Evolutionary conservation across 2,797 vertebrate genomes (phyloP).

Genomic region (Halcyon chelicuti): DNA sequence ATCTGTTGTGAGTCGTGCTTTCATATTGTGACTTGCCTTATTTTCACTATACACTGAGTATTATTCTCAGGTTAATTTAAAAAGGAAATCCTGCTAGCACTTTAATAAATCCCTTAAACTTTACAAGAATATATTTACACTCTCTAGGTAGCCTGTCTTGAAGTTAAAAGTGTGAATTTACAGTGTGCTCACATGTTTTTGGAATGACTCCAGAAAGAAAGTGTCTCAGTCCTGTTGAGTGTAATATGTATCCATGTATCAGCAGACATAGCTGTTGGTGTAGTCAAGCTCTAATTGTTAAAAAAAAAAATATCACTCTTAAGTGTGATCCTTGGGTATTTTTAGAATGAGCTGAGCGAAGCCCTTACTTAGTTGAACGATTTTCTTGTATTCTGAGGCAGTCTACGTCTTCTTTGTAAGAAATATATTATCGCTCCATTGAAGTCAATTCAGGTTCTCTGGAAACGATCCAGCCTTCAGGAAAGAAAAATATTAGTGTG

Average conservation of each 20-base stretch:
- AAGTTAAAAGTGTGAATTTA: background rate
- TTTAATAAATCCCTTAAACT: conserved; percentile 14
- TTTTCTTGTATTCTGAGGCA: conserved; percentile 19
- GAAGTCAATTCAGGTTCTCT: conserved; percentile 52
- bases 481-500: conserved; percentile 57
- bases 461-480: conserved; percentile 50
- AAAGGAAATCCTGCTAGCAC: background rate
- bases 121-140: background rate
- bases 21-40: background rate
- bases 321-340: background rate
- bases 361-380: background rate
- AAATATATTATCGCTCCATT: background rate
- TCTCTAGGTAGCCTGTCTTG: background rate
- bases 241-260: background rate
- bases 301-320: background rate
- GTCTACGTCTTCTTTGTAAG: background rate
- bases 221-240: background rate
- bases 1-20: background rate
- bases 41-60: background rate
- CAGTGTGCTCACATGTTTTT: background rate
- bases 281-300: conserved; percentile 18
- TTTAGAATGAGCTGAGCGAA: conserved; percentile 19
- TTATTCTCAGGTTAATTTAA: background rate
- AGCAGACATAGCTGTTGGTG: background rate
- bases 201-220: background rate